Percentiles rank a stretch among this genome's conserved stretches.
These are phyloP conservation scores for Hippopotamus amphibius DNA, from an alignment of 2,113 vertebrate species.

Conservation along the genomic window DNA sequence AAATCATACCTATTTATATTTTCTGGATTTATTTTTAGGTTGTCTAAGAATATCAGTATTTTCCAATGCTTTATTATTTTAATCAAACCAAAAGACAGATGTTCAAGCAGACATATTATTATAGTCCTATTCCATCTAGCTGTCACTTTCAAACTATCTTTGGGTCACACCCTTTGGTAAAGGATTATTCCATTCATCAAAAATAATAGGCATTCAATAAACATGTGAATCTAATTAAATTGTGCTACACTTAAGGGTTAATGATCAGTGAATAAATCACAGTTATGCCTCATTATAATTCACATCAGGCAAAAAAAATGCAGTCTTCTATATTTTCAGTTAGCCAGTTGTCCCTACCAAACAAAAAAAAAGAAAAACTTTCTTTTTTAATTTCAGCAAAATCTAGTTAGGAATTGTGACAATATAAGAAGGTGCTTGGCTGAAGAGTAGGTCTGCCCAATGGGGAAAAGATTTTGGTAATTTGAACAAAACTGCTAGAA, in stretches of 20 bases:
- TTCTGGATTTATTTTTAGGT: slow-evolving; percentile 54
- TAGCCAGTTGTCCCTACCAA: not conserved
- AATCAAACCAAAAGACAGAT: slow-evolving; percentile 26
- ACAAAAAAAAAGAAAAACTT: not conserved
- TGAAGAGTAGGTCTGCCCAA: not conserved
- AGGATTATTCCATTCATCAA: slow-evolving; percentile 31
- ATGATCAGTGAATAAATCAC: slow-evolving; percentile 49
- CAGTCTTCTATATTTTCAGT: not conserved
- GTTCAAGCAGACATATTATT: not conserved
- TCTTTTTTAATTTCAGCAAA: slow-evolving; percentile 11
- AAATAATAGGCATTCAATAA: not conserved
- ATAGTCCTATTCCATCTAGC: not conserved
- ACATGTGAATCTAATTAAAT: slow-evolving; percentile 30
- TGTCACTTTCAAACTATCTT: slow-evolving; percentile 55
- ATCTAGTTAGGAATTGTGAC: slow-evolving; percentile 4
- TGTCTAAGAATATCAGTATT: slow-evolving; percentile 52
- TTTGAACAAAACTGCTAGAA: slow-evolving; percentile 12
- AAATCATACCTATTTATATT: not conserved
- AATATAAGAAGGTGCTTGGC: not conserved
- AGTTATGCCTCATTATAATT: not conserved
- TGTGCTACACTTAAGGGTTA: not conserved
- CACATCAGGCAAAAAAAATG: not conserved
- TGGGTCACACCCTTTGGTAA: not conserved
- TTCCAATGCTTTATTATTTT: slow-evolving; percentile 39
- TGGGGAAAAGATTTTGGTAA: slow-evolving; percentile 23